phyloP scores from a whole-genome alignment of 2,888 invertebrate genomes.

The Heliconius ismenius region DNA sequence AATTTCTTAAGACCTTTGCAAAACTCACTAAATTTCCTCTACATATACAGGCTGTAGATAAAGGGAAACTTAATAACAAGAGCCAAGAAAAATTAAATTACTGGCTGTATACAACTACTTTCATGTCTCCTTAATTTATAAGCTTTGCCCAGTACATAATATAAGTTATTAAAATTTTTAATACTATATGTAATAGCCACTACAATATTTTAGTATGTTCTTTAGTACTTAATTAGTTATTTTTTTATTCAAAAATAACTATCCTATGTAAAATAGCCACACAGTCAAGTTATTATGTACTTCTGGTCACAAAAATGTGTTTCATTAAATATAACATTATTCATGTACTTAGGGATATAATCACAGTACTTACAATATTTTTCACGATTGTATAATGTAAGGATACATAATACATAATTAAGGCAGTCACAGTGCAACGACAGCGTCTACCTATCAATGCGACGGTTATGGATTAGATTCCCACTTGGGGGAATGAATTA shows the following conservation, averaged over 20 bases:
- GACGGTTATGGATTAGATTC: too few relatives aligned
- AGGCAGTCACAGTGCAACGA: too few relatives aligned
- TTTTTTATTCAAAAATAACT: neutral
- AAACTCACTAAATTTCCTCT: too few relatives aligned
- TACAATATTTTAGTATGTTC: neutral
- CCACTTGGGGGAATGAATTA: too few relatives aligned
- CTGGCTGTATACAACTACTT: neutral
- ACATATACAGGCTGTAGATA: too few relatives aligned
- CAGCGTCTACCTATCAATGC: too few relatives aligned
- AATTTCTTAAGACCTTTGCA: too few relatives aligned
- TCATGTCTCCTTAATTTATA: neutral
- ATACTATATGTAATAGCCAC: neutral
- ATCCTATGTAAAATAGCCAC: neutral
- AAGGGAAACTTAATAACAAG: too few relatives aligned
- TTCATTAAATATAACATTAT: neutral
- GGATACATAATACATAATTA: neutral
- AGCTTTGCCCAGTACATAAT: neutral
- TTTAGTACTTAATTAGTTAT: neutral
- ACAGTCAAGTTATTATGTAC: neutral
- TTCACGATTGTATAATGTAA: neutral
- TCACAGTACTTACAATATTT: conserved; percentile 5
- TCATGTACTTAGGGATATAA: neutral
- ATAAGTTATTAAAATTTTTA: neutral
- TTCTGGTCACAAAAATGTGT: conserved; percentile 8
- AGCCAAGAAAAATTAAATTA: neutral